phyloP scores from a whole-genome alignment of 2,113 vertebrate genomes.

The human region GRCh38 chr5:126782001-126782500 shows the following conservation, averaged over 20 bases:
- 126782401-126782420: slow-evolving; percentile 2
- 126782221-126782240: not conserved
- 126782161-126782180: not conserved
- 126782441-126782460: not conserved
- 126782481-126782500: not conserved
- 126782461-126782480: slow-evolving; percentile 26
- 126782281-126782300: not conserved
- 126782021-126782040: not conserved
- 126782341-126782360: not conserved
- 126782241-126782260: not conserved
- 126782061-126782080: not conserved
- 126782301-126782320: slow-evolving; percentile 1
- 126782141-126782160: not conserved
- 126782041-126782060: not conserved
- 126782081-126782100: not conserved
- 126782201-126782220: not conserved
- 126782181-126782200: not conserved
- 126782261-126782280: not conserved
- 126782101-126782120: not conserved
- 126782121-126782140: slow-evolving; percentile 19
- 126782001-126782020: not conserved
- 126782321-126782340: not conserved
- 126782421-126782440: not conserved
- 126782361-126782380: not conserved
- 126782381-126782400: not conserved